Evolutionary conservation across 2,888 invertebrate genomes (phyloP), one percentile per base, ranked within the genome.

Genomic region (Lasioglossum villosulum): DNA sequence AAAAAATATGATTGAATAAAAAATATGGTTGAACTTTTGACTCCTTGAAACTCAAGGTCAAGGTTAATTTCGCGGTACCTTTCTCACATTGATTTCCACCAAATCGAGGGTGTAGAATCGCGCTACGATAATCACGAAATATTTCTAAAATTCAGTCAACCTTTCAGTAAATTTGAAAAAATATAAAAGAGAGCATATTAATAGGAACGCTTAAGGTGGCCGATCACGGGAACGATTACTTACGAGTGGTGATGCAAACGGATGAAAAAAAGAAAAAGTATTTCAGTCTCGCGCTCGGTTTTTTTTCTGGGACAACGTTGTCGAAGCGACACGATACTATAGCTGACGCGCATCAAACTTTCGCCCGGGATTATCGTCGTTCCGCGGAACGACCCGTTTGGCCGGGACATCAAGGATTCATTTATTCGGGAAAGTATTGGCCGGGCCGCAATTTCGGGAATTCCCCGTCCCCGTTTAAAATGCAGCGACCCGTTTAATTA

Each of bases 401-500:
- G 63, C 59, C 19, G 14, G 27, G 23, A 14, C 82, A 82, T 75
- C 75, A 37, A 23, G 42, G 39, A 66, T 84, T 84, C 84, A 75
- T 84, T 78, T 84, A 78, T 84, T 83, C 84, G 59, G 6, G 63
- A 75, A 72, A 72, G 56, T 76, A 81, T 83, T n/a, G 83, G 66
- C 30, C 27, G 72, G 72, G 42, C 68, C 34, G 84, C 72, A 78
- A 84, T 79, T 84, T 78, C 84, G 75, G 45, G n/a, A 72, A 59
- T 77, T 74, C 73, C 76, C 68, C 4, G 75, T 68, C 63, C 78
- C 48, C 83, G 78, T 86, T 86, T 86, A 86, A 86, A 82, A 81
- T 86, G 56, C 86, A 82, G 52, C 79, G 79, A 82, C 77, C 82
- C 86, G 86, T 82, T 79, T 86, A 86, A 86, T 86, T 86, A 86